Evolutionary conservation across 2,888 invertebrate species (phyloP), one percentile per base, ranked within the genome.

Genomic region (Chloroclysta siterata): DNA sequence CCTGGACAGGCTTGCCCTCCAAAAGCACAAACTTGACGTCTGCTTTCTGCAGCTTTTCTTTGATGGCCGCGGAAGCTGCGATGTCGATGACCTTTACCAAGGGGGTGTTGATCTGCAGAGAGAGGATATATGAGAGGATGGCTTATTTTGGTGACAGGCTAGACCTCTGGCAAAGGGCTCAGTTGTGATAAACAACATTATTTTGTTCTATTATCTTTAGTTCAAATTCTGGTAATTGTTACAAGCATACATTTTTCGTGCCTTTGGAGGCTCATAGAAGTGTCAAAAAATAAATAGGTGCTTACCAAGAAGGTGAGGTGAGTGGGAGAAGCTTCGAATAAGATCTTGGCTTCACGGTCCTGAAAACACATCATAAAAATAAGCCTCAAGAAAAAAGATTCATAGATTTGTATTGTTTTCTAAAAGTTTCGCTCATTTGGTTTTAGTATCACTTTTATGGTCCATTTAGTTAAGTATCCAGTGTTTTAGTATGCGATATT

Each of bases 21-120:
- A 94, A 82, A 1, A 95, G 74, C 1, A 87, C 83, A 63, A 94
- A 72, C 68, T 93, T 93, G 0, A 94, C 76, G 39, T 94, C 93
- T 0, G 91, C 82, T 68, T 93, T 93, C 65, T 94, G 94, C 0
- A 89, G 69, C 59, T 94, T 92, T 33, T 94, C 93, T 47, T 85
- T 85, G 0, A 94, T 59, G 0, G 90, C 82, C 5, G 93, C 82
- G 0, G 85, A 87, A n/a, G 93, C 89, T 44, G 93, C 87, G 0
- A 93, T 65, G 65, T 93, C 94, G 22, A 95, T 73, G 0, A 95
- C 77, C 42, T 94, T 93, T 28, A 93, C 93, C 51, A 94, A 83
- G 0, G 95, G 93, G 1, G 89, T 89, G 70, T 85, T 82, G 28
- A 89, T 63, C 91, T 91, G 66, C 1, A 11, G 36, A 11, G 36